Base-by-base conservation (phyloP, 2,797 vertebrate species). In the Austrolebias charrua region DNA sequence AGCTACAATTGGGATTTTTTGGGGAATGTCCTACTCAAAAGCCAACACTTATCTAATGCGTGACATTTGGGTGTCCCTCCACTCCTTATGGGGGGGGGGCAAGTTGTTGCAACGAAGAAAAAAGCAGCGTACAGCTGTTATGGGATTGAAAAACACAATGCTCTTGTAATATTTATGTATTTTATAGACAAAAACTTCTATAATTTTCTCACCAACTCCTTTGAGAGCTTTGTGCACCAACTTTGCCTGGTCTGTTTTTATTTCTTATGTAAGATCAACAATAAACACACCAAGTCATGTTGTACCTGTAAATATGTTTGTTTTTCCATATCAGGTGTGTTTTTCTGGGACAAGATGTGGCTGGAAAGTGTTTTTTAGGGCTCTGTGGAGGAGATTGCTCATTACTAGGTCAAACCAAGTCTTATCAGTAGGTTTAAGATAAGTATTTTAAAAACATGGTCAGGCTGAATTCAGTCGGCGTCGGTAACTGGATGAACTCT, bases 351-450 rank as follows among this genome's bases (percentile, higher is more conserved):
- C 46, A 49, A 54, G 33, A 43, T 28, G 24, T 5, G 13, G 15
- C 68, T 73, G 60, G 38, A 58, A 20, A 74, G 72, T 8, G 29
- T 82, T 82, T 72, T 59, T 73, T 78, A 69, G 84, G 68, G 62
- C 55, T 47, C 50, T 67, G 72, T 66, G 73, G 55, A 4, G 19
- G 65, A 67, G 52, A 54, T 61, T 67, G 44, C 18, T 19, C 47
- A 47, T 77, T 75, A 71, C 56, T 76, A 60, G 74, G 66, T 80
- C 79, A 79, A 85, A 69, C 72, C 20, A 33, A 59, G 67, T 28
- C 73, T 82, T 77, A 81, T 84, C 74, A 70, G 53, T 78, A 73
- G 76, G 74, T 82, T 79, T 78, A 76, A 74, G 76, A 77, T 69
- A 73, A 61, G 71, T 63, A 59, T 74, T 82, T 73, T 78, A 78